These are phyloP conservation scores for Pongo abelii DNA, from an alignment of 2,113 vertebrate species.

Conservation along the genomic window DNA sequence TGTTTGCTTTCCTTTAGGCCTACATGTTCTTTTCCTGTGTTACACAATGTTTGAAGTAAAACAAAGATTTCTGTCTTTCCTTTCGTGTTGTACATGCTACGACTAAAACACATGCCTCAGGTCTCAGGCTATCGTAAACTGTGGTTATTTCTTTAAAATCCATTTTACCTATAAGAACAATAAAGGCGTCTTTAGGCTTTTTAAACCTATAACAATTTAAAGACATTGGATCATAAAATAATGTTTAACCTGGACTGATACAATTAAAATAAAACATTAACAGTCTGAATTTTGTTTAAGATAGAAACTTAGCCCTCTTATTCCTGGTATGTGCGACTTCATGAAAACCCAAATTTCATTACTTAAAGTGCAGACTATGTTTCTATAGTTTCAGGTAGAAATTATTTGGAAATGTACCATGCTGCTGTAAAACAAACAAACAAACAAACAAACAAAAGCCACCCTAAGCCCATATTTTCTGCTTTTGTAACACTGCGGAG, in stretches of 20 bases:
- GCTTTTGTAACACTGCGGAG: neutral
- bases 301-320: neutral
- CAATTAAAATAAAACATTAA: neutral
- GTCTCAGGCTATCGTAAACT: neutral
- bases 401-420: neutral
- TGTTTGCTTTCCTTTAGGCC: neutral
- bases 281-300: neutral
- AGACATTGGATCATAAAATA: neutral
- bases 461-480: neutral
- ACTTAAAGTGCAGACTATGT: neutral
- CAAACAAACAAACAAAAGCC: too few species aligned
- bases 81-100: fast-evolving
- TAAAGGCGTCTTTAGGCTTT: neutral
- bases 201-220: neutral
- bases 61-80: neutral
- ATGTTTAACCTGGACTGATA: neutral
- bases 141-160: neutral
- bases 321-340: neutral
- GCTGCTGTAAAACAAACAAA: neutral
- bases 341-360: neutral
- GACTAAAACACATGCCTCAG: neutral
- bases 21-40: neutral
- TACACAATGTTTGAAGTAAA: fast-evolving
- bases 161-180: neutral
- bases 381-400: neutral